phyloP scores from a whole-genome alignment of 1,140 invertebrate species.

The Drosophila tsacasi region DNA sequence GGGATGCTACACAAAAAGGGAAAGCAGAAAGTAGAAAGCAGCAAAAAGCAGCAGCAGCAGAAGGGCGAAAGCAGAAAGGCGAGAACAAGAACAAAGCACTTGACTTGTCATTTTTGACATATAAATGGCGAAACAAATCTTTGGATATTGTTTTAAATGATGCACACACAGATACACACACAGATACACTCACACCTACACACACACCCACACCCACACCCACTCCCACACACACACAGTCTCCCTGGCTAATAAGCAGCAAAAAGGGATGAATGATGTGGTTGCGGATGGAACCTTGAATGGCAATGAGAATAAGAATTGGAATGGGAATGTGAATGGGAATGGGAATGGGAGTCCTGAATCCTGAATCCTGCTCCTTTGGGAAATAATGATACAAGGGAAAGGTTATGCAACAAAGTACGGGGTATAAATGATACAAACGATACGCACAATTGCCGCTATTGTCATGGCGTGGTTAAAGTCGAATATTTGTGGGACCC shows the following conservation, averaged over 20 bases:
- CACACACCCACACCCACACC: neutral
- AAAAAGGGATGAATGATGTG: constrained; percentile 43
- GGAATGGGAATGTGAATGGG: neutral
- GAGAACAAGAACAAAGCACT: constrained; percentile 66
- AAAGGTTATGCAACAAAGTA: constrained; percentile 43
- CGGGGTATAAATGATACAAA: constrained; percentile 15
- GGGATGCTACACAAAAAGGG: constrained; percentile 12
- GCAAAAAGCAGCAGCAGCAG: constrained; percentile 19
- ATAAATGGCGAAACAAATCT: constrained; percentile 81
- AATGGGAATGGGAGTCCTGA: neutral
- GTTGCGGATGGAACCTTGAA: constrained; percentile 23
- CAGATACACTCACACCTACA: neutral
- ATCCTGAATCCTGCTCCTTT: neutral
- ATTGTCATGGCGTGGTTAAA: constrained; percentile 42
- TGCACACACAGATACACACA: constrained; percentile 42
- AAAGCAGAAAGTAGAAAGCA: neutral
- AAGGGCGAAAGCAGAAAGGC: constrained; percentile 26
- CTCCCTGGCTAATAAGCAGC: constrained; percentile 60
- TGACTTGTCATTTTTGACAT: constrained; percentile 80
- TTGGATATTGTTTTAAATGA: constrained; percentile 82
- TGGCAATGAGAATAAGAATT: constrained; percentile 15
- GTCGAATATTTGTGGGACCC: constrained; percentile 21
- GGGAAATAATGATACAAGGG: neutral
- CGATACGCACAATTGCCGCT: constrained; percentile 40
- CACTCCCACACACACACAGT: neutral